Percentiles rank a stretch among this genome's conserved stretches.
phyloP scores from a whole-genome alignment of 2,888 invertebrate species.

The Geotrupes spiniger region DNA sequence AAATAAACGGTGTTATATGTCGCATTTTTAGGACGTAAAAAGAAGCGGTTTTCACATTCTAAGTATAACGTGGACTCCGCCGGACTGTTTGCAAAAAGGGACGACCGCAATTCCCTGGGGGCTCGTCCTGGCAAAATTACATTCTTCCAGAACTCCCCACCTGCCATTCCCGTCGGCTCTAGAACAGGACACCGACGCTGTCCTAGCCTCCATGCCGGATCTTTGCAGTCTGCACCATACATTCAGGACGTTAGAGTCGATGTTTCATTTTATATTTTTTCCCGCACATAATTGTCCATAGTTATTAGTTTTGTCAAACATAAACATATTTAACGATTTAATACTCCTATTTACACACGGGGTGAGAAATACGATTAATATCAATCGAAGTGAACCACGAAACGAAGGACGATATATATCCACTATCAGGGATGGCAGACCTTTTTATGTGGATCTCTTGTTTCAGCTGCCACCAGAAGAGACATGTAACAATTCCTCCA shows the following conservation, averaged over 20 bases:
- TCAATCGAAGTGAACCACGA: no score
- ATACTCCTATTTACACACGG: no score
- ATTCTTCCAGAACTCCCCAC: slow-evolving; percentile 46
- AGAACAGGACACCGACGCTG: slow-evolving; percentile 24
- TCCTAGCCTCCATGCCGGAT: slow-evolving; percentile 21
- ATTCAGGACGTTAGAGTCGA: slow-evolving; percentile 19
- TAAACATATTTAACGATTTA: no score
- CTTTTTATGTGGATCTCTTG: no score
- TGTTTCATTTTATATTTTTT: slow-evolving; percentile 18
- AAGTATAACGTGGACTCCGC: slow-evolving; percentile 39
- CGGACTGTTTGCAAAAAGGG: slow-evolving; percentile 48
- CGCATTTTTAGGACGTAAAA: slow-evolving; percentile 6
- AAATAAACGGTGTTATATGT: slow-evolving; percentile 1
- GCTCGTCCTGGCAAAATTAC: slow-evolving; percentile 50
- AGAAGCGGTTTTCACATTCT: slow-evolving; percentile 36
- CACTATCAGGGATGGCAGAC: no score
- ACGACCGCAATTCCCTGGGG: slow-evolving; percentile 46
- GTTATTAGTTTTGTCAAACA: not conserved
- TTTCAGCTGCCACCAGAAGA: no score
- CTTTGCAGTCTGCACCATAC: slow-evolving; percentile 22
- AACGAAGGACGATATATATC: no score
- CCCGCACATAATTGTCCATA: no score
- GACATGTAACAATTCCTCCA: no score
- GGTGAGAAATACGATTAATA: no score
- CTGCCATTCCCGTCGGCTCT: slow-evolving; percentile 31